Evolutionary conservation across 2,888 invertebrate species (phyloP).

Genomic region (Eristalis intricaria): DNA sequence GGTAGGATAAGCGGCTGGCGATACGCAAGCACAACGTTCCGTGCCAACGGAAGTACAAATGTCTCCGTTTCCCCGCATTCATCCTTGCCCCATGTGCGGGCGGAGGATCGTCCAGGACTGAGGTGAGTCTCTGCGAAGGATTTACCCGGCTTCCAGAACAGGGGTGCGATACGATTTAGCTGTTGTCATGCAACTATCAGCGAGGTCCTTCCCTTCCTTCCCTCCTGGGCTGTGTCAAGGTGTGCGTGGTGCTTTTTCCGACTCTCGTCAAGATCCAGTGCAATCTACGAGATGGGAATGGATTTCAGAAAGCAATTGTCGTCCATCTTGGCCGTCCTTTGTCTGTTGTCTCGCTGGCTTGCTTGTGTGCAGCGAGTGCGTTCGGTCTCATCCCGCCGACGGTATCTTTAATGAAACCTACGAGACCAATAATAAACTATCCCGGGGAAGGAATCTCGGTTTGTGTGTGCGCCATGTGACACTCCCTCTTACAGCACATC

Average conservation of each 20-base stretch:
- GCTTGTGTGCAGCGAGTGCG: neutral
- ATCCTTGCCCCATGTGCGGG: neutral
- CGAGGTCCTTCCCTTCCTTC: slow-evolving; percentile 39
- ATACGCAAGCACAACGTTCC: slow-evolving; percentile 23
- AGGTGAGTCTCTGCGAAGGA: slow-evolving; percentile 18
- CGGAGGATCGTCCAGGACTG: slow-evolving; percentile 14
- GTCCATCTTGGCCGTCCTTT: slow-evolving; percentile 36
- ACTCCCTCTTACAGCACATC: neutral
- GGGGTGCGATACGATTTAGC: slow-evolving; percentile 34
- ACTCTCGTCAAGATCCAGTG: slow-evolving; percentile 11
- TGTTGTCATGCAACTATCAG: slow-evolving; percentile 48
- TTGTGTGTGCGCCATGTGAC: slow-evolving; percentile 25
- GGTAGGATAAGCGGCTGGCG: slow-evolving; percentile 36
- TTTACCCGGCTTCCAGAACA: slow-evolving; percentile 27
- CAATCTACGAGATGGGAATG: slow-evolving; percentile 44
- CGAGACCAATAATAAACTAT: slow-evolving; percentile 64
- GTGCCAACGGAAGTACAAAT: slow-evolving; percentile 35
- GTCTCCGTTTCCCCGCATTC: neutral
- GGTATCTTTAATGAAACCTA: slow-evolving; percentile 64
- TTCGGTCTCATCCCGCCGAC: neutral
- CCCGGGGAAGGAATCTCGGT: slow-evolving; percentile 42
- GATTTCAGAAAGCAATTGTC: slow-evolving; percentile 57
- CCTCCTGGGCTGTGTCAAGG: slow-evolving; percentile 10
- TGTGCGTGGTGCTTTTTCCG: neutral
- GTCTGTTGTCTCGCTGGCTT: slow-evolving; percentile 12